phyloP scores from a whole-genome alignment of 2,888 invertebrate genomes.

The Meloe dianella region DNA sequence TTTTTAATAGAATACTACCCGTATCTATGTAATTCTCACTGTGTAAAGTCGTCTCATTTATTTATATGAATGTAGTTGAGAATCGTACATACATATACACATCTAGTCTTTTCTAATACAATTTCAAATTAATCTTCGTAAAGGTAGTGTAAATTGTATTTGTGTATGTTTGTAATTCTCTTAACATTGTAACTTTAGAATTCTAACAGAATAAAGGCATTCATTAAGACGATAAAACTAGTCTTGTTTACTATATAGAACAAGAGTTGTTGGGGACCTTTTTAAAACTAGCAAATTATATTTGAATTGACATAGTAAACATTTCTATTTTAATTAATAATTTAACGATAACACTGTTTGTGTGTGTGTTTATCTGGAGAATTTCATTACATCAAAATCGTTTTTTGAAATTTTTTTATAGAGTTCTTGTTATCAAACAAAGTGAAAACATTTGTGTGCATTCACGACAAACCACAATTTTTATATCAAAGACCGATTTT shows the following conservation, averaged over 20 bases:
- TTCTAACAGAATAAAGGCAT: neutral
- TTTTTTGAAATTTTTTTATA: no score
- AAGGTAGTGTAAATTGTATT: neutral
- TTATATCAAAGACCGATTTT: neutral
- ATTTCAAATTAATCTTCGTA: neutral
- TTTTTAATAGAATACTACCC: neutral
- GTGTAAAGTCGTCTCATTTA: neutral
- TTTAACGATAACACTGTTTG: no score
- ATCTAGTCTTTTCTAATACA: neutral
- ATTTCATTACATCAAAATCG: no score
- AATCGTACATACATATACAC: neutral
- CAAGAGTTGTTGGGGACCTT: neutral
- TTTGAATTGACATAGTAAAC: neutral
- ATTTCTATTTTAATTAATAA: no score
- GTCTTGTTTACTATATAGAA: neutral
- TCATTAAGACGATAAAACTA: neutral
- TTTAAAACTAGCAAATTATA: neutral
- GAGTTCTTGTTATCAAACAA: no score
- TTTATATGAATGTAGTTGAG: neutral
- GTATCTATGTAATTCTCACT: constrained; percentile 8
- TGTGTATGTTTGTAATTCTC: neutral
- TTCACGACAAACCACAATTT: neutral
- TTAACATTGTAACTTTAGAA: neutral
- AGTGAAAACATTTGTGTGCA: no score
- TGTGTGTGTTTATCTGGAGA: no score